Percentiles rank a stretch among this genome's conserved stretches.
Evolutionary conservation across 2,113 vertebrate species (phyloP).

Genomic region (Zosterops hypoxanthus): DNA sequence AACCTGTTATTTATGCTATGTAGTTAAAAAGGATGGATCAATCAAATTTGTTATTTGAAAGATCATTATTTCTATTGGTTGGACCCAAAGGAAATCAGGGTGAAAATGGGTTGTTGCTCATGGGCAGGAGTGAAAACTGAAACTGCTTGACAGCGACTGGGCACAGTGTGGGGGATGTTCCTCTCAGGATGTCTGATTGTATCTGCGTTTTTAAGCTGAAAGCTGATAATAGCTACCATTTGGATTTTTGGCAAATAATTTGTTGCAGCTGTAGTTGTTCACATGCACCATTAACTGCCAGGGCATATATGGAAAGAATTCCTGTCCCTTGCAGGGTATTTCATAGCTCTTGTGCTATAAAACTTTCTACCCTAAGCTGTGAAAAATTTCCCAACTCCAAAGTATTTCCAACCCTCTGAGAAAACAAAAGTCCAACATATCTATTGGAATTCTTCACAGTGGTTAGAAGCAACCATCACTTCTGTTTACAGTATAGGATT

Average conservation of each 20-base stretch:
- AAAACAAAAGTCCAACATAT: neutral
- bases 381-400: neutral
- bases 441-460: slow-evolving; percentile 58
- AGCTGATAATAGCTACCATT: slow-evolving; percentile 25
- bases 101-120: neutral
- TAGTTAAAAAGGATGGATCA: neutral
- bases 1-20: neutral
- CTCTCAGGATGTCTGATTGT: neutral
- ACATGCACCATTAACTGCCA: slow-evolving; percentile 27
- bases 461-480: slow-evolving; percentile 55
- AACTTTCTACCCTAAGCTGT: neutral
- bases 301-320: neutral
- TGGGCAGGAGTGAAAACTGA: neutral
- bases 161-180: neutral
- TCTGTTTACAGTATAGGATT: slow-evolving; percentile 65
- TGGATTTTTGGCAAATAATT: slow-evolving; percentile 37
- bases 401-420: neutral
- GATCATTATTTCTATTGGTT: neutral
- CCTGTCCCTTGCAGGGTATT: neutral
- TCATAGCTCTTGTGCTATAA: neutral
- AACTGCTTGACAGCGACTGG: neutral
- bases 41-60: neutral
- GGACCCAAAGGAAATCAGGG: neutral
- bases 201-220: neutral
- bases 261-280: slow-evolving; percentile 46